Conservation (phyloP, 2,113 vertebrate genomes). For the Lycaon pictus region DNA sequence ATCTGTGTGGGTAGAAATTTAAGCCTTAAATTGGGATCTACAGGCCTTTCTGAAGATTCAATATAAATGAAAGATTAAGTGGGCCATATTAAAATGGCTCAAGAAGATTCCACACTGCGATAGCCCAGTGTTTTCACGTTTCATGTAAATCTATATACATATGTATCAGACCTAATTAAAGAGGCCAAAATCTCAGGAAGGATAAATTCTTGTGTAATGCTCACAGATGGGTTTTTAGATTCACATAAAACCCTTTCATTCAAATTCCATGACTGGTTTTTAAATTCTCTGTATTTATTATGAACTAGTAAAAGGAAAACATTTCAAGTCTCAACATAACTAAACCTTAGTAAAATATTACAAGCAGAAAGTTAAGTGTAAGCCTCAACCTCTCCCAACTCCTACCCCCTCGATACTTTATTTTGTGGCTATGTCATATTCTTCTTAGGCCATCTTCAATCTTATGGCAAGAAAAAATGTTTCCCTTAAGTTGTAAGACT, state of each 20-base stretch:
- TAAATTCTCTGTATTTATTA: slow-evolving; percentile 25
- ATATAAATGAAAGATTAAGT: slow-evolving; percentile 49
- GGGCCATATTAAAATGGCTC: background rate
- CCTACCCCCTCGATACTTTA: background rate
- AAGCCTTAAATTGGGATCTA: slow-evolving; percentile 27
- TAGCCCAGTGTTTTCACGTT: background rate
- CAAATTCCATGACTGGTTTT: background rate
- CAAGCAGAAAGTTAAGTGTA: background rate
- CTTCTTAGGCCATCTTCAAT: slow-evolving; percentile 21
- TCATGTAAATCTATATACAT: background rate
- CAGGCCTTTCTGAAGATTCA: slow-evolving; percentile 18
- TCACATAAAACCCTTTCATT: background rate
- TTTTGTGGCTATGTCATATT: background rate
- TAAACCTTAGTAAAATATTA: background rate
- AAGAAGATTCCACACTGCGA: background rate
- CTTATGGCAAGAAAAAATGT: background rate
- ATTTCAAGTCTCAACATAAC: background rate
- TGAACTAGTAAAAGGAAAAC: slow-evolving; percentile 4
- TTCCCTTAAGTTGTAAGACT: background rate
- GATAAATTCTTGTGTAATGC: background rate
- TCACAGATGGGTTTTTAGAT: background rate
- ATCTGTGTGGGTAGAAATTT: slow-evolving; percentile 22
- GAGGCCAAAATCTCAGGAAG: slow-evolving; percentile 4
- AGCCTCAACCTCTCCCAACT: background rate
- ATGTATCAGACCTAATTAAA: background rate